Conservation (phyloP, 2,113 vertebrate genomes). For the Sinocyclocheilus anophthalmus region DNA sequence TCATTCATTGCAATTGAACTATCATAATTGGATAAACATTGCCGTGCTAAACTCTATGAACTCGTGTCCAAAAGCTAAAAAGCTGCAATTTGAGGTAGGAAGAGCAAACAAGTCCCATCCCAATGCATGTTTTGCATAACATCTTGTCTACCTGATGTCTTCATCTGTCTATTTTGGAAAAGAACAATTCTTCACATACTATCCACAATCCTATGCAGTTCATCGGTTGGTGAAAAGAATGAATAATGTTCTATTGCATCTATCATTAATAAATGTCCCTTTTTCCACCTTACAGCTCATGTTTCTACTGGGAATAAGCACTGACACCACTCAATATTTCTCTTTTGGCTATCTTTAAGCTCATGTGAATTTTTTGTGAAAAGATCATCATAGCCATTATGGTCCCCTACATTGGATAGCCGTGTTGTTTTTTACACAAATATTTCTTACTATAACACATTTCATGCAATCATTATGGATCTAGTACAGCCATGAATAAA, state of each 20-base stretch:
- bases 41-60: not conserved
- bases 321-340: not conserved
- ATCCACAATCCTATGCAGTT: not conserved
- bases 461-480: too few species aligned
- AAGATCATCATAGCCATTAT: not conserved
- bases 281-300: not conserved
- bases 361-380: not conserved
- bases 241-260: not conserved
- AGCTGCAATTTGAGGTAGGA: not conserved
- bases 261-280: not conserved
- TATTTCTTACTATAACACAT: too few species aligned
- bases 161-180: slow-evolving; percentile 1
- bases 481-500: too few species aligned
- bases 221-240: not conserved
- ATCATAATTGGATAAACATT: too few species aligned
- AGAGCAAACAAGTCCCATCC: not conserved
- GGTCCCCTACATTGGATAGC: too few species aligned
- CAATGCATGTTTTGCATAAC: not conserved
- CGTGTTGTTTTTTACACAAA: too few species aligned
- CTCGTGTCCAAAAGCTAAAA: not conserved
- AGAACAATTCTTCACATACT: not conserved
- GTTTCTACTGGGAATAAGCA: slow-evolving; percentile 11
- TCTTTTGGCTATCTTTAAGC: not conserved
- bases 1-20: not conserved
- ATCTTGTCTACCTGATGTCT: not conserved